Evolutionary conservation across 2,113 vertebrate species (phyloP), one percentile per base, ranked within the genome.

Genomic region (Cygnus atratus): DNA sequence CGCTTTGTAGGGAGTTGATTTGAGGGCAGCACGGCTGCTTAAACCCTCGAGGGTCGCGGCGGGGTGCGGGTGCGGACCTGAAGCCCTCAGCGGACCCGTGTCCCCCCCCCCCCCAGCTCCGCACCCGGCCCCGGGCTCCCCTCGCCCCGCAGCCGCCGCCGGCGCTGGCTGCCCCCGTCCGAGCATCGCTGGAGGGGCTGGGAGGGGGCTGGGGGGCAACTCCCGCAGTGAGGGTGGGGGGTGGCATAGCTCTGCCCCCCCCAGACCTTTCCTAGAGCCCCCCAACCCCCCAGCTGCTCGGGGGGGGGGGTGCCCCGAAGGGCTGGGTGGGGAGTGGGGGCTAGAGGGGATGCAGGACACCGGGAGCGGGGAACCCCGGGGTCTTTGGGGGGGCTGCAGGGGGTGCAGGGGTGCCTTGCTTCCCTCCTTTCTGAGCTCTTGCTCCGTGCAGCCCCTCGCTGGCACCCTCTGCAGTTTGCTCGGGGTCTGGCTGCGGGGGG

Each of bases 151-250:
- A 54, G 52, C 52, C 24, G 52, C 33, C 14, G 6, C 41, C 21
- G 35, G 28, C 31, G 7, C 59, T 4, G 44, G 35, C 24, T 25
- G 2, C 43, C 44, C 28, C 18, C 21, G 35, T 8, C 26, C n/a
- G 29, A 4, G 9, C 43, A 25, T 41, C 29, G 21, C 46, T 33
- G 5, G 0, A 9, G 48, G 48, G 21, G 18, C 4, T 1, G 54
- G 5, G 43, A 2, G 2, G 9, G 41, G 26, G 5, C 5, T 17
- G n/a, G 18, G 52, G 35, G 9, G 9, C 4, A 20, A 13, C 17
- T 85, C 11, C 79, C 6, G 50, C 50, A 50, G 50, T 25, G 50
- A 25, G 12, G 21, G 22, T 50, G 22, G 44, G 3, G 2, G 59
- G 10, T 48, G 46, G 62, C 37, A 41, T 39, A 7, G 37, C 26